Base-by-base conservation (phyloP, 2,113 vertebrate genomes). In the Tetrax tetrax region DNA sequence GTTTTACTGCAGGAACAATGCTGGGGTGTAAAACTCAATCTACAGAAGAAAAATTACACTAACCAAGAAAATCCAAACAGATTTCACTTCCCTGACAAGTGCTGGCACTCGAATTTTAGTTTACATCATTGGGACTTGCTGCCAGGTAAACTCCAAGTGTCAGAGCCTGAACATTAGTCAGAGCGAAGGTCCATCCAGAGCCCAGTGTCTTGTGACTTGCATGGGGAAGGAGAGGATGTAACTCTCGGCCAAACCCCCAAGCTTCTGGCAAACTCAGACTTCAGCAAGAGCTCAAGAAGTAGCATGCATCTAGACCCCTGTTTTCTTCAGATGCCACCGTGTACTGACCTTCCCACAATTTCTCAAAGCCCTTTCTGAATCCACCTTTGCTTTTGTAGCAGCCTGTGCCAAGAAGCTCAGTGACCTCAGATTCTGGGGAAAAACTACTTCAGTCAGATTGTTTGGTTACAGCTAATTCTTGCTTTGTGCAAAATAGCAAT, bases 121-220 rank as follows among this genome's bases (percentile, higher is more conserved):
- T 93, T 50, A 83, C 0, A 1, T 92, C 77, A 69, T 14, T 41
- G 33, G 60, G 61, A 41, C 28, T 90, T 59, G 72, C 69, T 93
- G 90, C 90, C 80, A 82, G 69, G 80, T 89, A 47, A 92, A 69
- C 61, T 78, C 83, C 65, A 85, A 89, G 47, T 19, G n/a, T 57
- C 51, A 20, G 33, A 72, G 65, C 10, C 88, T 81, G 71, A 95
- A 4, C 31, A 78, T 93, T 31, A 87, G 57, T 91, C 93, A 96
- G 81, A 93, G 65, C 60, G 79, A 84, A 85, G 69, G 48, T 50
- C 77, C 53, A 61, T 76, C 38, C 85, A 77, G 54, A 93, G 31
- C 75, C 60, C 57, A 12, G 35, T 7, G 35, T 37, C 94, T 76
- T 94, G 81, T 96, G 96, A 95, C 65, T 94, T 87, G 70, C 95